Evolutionary conservation across 92 coral and sea anemone species (phyloP).

Genomic region (Meandrina meandrites): DNA sequence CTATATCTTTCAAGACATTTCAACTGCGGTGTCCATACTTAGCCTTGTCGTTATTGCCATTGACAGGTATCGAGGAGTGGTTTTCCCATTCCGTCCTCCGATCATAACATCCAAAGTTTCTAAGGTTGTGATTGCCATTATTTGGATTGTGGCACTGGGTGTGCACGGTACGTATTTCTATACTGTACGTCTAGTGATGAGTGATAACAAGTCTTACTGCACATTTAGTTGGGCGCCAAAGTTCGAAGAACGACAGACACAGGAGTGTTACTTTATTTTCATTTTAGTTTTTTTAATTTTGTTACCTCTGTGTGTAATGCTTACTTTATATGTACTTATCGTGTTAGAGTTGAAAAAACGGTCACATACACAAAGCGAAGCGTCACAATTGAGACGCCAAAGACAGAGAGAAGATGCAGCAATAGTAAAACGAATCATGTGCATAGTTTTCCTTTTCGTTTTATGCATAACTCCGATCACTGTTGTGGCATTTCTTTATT

Average conservation of each 20-base stretch:
- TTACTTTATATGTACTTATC: neutral
- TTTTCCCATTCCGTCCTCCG: conserved; percentile 44
- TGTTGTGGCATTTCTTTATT: neutral
- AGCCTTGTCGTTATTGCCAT: conserved; percentile 46
- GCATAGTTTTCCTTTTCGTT: neutral
- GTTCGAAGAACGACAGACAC: neutral
- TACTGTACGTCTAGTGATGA: neutral
- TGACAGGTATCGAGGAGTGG: conserved; percentile 50
- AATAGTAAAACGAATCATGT: neutral
- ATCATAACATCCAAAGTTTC: neutral
- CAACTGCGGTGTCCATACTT: conserved; percentile 44
- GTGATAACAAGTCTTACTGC: neutral
- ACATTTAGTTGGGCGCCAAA: conserved; percentile 5
- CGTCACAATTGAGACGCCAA: neutral
- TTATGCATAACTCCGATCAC: conserved; percentile 1
- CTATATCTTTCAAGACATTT: conserved; percentile 48
- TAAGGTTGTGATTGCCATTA: neutral
- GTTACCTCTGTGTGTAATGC: neutral
- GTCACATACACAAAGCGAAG: neutral
- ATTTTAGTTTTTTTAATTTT: neutral
- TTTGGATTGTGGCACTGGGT: conserved; percentile 10
- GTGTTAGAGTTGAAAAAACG: neutral
- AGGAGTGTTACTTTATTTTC: conserved; percentile 10
- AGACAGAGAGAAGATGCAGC: conserved; percentile 22
- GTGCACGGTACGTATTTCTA: neutral